Evolutionary conservation across 2,113 vertebrate species (phyloP).

Genomic region (Mirounga angustirostris): DNA sequence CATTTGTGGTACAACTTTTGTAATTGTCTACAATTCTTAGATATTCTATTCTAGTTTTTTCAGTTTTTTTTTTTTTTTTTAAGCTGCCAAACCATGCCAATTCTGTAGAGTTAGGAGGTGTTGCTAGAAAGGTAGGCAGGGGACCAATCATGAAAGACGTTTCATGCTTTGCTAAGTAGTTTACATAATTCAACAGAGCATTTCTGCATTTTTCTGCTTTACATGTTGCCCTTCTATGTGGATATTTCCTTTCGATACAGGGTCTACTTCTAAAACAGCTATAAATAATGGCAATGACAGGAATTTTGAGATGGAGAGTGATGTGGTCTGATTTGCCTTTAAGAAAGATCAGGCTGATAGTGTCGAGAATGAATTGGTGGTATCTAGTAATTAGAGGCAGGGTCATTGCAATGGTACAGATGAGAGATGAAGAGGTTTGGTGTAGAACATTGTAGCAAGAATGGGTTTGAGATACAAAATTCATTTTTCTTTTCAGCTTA

Average conservation of each 20-base stretch:
- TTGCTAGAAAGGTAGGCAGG: background rate
- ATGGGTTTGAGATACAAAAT: background rate
- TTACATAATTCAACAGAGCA: background rate
- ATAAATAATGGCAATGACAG: background rate
- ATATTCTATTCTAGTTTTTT: background rate
- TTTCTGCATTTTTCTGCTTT: background rate
- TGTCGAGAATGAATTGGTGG: background rate
- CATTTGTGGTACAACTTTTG: background rate
- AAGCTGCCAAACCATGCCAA: background rate
- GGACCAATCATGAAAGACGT: background rate
- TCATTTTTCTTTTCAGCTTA: background rate
- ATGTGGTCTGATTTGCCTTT: constrained; percentile 32
- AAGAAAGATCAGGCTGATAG: background rate
- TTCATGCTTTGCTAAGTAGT: background rate
- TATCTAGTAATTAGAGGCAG: background rate
- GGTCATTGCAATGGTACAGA: background rate
- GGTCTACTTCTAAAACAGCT: constrained; percentile 3
- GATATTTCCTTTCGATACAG: constrained; percentile 59
- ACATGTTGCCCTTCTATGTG: background rate
- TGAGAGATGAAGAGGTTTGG: background rate
- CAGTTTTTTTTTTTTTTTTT: background rate
- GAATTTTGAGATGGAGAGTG: constrained; percentile 20
- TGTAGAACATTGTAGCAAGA: background rate
- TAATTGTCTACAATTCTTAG: background rate
- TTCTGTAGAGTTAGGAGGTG: constrained; percentile 1